Conservation (phyloP, 1,140 invertebrate species). For the Oscheius sp. region DNA sequence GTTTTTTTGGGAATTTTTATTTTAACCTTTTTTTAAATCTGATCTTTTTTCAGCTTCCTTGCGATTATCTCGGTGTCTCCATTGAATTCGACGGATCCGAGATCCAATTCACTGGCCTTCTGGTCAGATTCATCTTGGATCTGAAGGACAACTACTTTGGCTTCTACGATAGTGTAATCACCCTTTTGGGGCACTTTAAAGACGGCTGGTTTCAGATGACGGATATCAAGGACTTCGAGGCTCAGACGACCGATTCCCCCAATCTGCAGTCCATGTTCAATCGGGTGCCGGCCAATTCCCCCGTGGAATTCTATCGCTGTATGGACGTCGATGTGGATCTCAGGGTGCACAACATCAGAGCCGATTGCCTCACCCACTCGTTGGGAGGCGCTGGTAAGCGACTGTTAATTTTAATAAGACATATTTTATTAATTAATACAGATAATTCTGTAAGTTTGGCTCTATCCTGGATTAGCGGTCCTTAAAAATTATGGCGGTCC, state of each 20-base stretch:
- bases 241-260: not conserved
- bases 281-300: conserved; percentile 41
- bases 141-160: conserved; percentile 60
- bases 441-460: no score
- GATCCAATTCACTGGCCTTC: conserved; percentile 45
- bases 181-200: not conserved
- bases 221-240: not conserved
- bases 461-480: no score
- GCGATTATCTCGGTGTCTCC: conserved; percentile 29
- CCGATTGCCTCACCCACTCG: conserved; percentile 54
- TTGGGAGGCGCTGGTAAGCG: not conserved
- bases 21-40: not conserved
- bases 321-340: conserved; percentile 63
- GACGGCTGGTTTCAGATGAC: conserved; percentile 16
- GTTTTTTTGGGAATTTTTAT: no score
- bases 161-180: conserved; percentile 48
- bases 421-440: no score
- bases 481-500: no score
- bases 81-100: conserved; percentile 49
- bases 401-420: no score
- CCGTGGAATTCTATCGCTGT: conserved; percentile 61
- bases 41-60: conserved; percentile 22
- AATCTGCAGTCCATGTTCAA: conserved; percentile 6
- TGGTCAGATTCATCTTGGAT: conserved; percentile 48
- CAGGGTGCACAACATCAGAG: conserved; percentile 64